Percentiles rank a stretch among this genome's conserved stretches.
phyloP scores from a whole-genome alignment of 1,140 invertebrate genomes.

The Stegodyphus mimosarum region DNA sequence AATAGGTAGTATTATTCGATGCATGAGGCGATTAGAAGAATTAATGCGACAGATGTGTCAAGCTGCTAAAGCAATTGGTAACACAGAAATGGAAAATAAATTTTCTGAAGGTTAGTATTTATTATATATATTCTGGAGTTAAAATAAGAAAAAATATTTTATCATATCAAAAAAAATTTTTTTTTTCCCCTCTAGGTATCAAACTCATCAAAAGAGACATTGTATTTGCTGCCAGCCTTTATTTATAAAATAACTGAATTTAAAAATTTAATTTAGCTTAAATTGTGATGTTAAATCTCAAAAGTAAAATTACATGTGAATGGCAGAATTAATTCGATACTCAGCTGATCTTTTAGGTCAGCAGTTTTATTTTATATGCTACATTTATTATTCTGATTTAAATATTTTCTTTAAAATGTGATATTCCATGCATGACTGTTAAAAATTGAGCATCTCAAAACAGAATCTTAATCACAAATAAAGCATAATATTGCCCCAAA shows the following conservation, averaged over 20 bases:
- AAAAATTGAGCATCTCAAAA: too few relatives aligned
- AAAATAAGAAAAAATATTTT: neutral
- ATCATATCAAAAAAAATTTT: slow-evolving; percentile 13
- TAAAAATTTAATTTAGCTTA: neutral
- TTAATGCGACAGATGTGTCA: slow-evolving; percentile 93
- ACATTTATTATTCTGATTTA: too few relatives aligned
- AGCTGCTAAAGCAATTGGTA: slow-evolving; percentile 97
- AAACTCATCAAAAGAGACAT: slow-evolving; percentile 96
- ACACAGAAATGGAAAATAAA: slow-evolving; percentile 94
- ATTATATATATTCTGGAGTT: slow-evolving; percentile 11
- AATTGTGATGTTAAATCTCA: neutral
- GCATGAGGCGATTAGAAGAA: slow-evolving; percentile 96
- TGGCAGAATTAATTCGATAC: too few relatives aligned
- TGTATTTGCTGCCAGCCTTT: slow-evolving; percentile 98
- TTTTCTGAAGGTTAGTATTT: slow-evolving; percentile 82
- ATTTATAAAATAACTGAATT: slow-evolving; percentile 77
- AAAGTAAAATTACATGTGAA: too few relatives aligned
- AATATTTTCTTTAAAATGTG: too few relatives aligned
- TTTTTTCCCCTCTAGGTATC: slow-evolving; percentile 72
- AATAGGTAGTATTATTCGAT: slow-evolving; percentile 90
- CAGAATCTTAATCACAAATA: too few relatives aligned
- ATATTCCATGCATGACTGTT: too few relatives aligned
- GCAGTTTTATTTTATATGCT: too few relatives aligned
- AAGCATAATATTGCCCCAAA: too few relatives aligned
- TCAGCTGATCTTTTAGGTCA: too few relatives aligned